Conservation (phyloP, 2,113 vertebrate species). For the Chinchilla lanigera region DNA sequence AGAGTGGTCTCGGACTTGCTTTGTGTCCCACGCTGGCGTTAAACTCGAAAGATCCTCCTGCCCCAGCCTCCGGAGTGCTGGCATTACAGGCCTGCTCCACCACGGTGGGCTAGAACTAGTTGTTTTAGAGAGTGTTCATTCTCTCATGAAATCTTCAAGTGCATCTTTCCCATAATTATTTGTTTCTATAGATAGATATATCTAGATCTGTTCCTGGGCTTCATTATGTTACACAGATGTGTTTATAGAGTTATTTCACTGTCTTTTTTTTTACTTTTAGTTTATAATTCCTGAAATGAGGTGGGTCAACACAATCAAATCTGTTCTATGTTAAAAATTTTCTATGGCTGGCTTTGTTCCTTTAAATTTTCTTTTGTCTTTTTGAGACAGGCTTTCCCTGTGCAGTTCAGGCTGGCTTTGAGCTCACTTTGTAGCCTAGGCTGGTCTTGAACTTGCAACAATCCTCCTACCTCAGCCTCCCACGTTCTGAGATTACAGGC, state of each 20-base stretch:
- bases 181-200: background rate
- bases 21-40: no score
- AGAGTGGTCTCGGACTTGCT: no score
- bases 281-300: background rate
- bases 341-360: background rate
- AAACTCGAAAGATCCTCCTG: no score
- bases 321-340: background rate
- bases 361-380: background rate
- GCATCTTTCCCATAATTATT: background rate
- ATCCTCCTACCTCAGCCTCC: no score
- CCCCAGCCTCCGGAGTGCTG: no score
- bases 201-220: background rate
- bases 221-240: background rate
- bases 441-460: no score
- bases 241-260: background rate
- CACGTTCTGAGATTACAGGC: no score
- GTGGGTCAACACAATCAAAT: no score
- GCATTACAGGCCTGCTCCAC: no score
- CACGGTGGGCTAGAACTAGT: background rate
- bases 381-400: no score
- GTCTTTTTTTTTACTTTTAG: background rate
- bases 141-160: background rate
- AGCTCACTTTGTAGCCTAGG: no score
- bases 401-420: no score
- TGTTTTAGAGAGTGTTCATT: background rate